Conservation (phyloP, 2,113 vertebrate genomes). For the Oncorhynchus clarkii region DNA sequence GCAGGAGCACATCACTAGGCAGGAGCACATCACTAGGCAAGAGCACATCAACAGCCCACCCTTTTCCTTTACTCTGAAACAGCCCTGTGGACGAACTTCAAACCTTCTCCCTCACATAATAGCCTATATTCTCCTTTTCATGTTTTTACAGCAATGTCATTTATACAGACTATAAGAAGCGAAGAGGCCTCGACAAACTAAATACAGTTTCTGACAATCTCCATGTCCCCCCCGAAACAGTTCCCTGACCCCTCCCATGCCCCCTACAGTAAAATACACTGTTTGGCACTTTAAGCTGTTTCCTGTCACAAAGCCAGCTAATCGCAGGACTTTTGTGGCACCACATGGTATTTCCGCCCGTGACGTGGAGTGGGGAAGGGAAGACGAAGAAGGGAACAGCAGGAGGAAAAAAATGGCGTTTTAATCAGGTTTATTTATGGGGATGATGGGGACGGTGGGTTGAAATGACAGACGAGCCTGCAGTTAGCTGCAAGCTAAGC, state of each 20-base stretch:
- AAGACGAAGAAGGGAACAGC: slow-evolving; percentile 6
- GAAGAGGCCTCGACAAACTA: slow-evolving; percentile 50
- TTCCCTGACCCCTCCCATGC: slow-evolving; percentile 54
- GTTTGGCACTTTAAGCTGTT: slow-evolving; percentile 55
- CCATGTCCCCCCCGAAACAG: slow-evolving; percentile 36
- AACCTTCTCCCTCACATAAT: neutral
- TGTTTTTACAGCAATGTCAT: slow-evolving; percentile 30
- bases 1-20: too few relatives aligned
- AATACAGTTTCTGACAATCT: slow-evolving; percentile 56
- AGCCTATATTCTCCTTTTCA: neutral
- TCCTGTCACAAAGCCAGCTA: slow-evolving; percentile 57
- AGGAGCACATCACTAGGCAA: too few relatives aligned
- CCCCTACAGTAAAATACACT: slow-evolving; percentile 52
- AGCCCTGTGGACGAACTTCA: neutral
- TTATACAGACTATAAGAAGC: slow-evolving; percentile 36
- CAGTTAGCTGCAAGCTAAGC: slow-evolving; percentile 69
- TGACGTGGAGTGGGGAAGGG: slow-evolving; percentile 33
- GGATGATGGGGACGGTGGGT: slow-evolving; percentile 20
- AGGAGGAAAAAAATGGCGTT: slow-evolving; percentile 11
- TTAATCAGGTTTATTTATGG: slow-evolving; percentile 68
- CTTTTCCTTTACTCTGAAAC: too few relatives aligned
- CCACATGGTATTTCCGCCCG: slow-evolving; percentile 47
- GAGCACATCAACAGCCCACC: too few relatives aligned
- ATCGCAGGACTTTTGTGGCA: slow-evolving; percentile 52
- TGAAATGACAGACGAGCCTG: slow-evolving; percentile 61